Conservation (phyloP, 2,888 invertebrate species). For the Galeruca laticollis region DNA sequence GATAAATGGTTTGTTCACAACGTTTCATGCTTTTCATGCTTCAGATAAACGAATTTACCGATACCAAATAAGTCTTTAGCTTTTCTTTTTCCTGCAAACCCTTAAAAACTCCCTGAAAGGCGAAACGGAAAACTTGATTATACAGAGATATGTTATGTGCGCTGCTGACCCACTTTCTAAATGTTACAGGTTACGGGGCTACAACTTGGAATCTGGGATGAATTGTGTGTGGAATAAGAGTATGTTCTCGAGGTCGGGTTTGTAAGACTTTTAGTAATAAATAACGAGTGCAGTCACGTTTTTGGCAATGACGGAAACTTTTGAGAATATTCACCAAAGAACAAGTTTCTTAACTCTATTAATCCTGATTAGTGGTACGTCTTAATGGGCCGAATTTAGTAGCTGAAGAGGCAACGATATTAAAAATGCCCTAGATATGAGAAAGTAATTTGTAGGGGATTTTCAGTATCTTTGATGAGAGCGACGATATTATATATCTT, state of each 20-base stretch:
- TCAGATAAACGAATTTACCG: neutral
- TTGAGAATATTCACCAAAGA: neutral
- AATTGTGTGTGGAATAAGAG: constrained; percentile 12
- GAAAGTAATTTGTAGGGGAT: neutral
- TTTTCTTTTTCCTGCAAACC: neutral
- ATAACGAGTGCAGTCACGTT: neutral
- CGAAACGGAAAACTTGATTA: constrained; percentile 17
- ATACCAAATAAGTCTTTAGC: neutral
- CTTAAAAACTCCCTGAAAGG: constrained; percentile 7
- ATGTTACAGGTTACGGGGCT: constrained; percentile 46
- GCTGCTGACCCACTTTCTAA: constrained; percentile 42
- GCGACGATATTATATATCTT: no score
- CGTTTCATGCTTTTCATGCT: neutral
- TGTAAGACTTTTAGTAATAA: neutral
- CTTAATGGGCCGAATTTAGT: neutral
- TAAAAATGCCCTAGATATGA: neutral
- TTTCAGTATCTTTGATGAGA: neutral
- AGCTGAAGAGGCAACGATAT: neutral
- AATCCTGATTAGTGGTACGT: neutral
- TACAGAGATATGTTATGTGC: constrained; percentile 12
- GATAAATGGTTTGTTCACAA: neutral
- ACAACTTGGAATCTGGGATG: constrained; percentile 21
- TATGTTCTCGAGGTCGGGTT: constrained; percentile 7
- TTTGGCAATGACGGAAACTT: neutral
- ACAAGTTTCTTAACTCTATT: neutral